Evolutionary conservation across 2,888 invertebrate genomes (phyloP).

Genomic region (Pachliopta kotzebuea): DNA sequence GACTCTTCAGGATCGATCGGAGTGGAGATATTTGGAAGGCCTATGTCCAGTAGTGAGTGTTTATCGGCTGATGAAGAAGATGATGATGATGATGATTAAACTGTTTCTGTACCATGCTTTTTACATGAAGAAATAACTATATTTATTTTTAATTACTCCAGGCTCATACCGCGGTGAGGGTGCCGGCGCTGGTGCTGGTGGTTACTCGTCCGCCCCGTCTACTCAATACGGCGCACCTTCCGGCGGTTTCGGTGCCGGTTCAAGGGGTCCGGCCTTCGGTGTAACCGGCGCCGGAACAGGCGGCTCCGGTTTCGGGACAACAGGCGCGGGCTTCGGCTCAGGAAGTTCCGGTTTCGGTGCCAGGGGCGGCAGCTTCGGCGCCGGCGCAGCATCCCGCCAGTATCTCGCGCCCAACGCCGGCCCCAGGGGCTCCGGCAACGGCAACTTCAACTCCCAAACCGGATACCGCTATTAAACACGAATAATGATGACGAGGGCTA

Average conservation of each 20-base stretch:
- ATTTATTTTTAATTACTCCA: conserved; percentile 37
- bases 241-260: conserved; percentile 40
- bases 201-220: conserved; percentile 39
- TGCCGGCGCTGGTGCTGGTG: conserved; percentile 45
- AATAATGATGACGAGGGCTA: conserved; percentile 28
- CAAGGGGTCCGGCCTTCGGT: conserved; percentile 31
- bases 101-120: too few species aligned
- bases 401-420: conserved; percentile 69
- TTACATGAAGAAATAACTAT: too few species aligned
- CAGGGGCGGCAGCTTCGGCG: conserved; percentile 40
- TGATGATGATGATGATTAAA: too few species aligned
- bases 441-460: conserved; percentile 70
- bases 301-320: conserved; percentile 32
- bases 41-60: too few species aligned
- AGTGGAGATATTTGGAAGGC: too few species aligned
- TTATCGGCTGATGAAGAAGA: too few species aligned
- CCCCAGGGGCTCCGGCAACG: conserved; percentile 59
- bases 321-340: conserved; percentile 33
- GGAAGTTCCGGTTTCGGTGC: conserved; percentile 33
- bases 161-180: conserved; percentile 73
- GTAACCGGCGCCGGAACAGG: conserved; percentile 32
- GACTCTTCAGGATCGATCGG: too few species aligned
- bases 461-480: conserved; percentile 66
- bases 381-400: conserved; percentile 62
- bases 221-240: conserved; percentile 40